phyloP scores from a whole-genome alignment of 1,140 invertebrate species.

The Meloidogyne floridensis region DNA sequence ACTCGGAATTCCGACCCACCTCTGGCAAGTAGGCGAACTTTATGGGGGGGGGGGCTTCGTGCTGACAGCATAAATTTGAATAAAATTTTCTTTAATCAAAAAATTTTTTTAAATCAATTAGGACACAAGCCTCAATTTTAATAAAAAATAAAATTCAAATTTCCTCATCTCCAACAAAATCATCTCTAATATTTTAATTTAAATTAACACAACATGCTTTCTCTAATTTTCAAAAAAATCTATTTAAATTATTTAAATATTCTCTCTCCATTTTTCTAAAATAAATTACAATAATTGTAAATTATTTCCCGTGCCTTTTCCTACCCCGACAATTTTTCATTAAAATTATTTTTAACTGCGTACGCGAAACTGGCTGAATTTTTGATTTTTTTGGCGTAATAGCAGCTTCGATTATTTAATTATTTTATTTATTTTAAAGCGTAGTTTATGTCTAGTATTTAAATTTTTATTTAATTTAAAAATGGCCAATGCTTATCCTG shows the following conservation, averaged over 20 bases:
- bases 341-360: background rate
- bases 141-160: background rate
- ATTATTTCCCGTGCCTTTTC: background rate
- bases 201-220: background rate
- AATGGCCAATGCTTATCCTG: too few relatives aligned
- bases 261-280: background rate
- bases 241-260: background rate
- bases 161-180: slow-evolving; percentile 2
- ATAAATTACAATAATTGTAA: slow-evolving; percentile 10
- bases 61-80: too few relatives aligned
- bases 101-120: background rate
- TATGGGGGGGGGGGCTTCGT: too few relatives aligned
- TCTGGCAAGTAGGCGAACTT: too few relatives aligned
- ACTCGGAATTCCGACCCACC: too few relatives aligned
- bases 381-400: background rate
- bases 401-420: too few relatives aligned
- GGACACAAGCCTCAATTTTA: background rate
- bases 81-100: too few relatives aligned
- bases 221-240: background rate
- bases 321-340: background rate
- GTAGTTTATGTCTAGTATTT: too few relatives aligned
- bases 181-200: slow-evolving; percentile 5
- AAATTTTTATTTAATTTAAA: too few relatives aligned
- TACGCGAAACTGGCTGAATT: slow-evolving; percentile 2
- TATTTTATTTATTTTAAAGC: too few relatives aligned